These are phyloP conservation scores for Drosophila bipectinata DNA, from an alignment of 1,140 invertebrate genomes.

Conservation along the genomic window DNA sequence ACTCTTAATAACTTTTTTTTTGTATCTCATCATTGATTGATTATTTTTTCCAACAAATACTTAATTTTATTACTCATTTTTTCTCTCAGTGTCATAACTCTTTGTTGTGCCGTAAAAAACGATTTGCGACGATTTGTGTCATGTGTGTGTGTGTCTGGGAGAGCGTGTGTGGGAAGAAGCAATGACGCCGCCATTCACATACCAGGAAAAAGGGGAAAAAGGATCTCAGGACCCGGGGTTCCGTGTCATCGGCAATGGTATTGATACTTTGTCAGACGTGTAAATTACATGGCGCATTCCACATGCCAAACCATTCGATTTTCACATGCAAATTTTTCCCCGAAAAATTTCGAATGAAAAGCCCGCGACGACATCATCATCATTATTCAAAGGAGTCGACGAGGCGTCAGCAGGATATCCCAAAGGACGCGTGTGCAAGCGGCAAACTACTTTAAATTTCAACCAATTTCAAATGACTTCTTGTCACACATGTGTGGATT, in stretches of 20 bases:
- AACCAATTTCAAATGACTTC: constrained; percentile 79
- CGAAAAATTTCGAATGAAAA: constrained; percentile 44
- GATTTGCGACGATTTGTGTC: constrained; percentile 81
- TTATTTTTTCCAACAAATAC: no score
- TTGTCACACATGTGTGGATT: constrained; percentile 63
- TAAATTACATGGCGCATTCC: constrained; percentile 79
- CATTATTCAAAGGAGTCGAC: constrained; percentile 72
- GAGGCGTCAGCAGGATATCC: constrained; percentile 55
- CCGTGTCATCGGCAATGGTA: constrained; percentile 71
- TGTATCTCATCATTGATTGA: no score
- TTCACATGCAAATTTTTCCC: constrained; percentile 72
- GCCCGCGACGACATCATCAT: constrained; percentile 63
- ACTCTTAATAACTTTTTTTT: no score
- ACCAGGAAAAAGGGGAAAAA: constrained; percentile 5
- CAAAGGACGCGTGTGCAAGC: constrained; percentile 63
- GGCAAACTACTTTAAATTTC: constrained; percentile 79
- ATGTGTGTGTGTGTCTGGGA: constrained; percentile 45
- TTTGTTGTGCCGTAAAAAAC: constrained; percentile 75
- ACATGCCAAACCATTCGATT: constrained; percentile 68
- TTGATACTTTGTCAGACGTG: constrained; percentile 82
- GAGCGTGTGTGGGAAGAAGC: not conserved
- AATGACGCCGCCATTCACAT: constrained; percentile 41
- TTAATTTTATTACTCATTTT: not conserved
- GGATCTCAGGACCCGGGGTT: constrained; percentile 3
- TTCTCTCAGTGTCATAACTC: constrained; percentile 15